Evolutionary conservation across 2,113 vertebrate genomes (phyloP).

Genomic region (Cololabis saira): DNA sequence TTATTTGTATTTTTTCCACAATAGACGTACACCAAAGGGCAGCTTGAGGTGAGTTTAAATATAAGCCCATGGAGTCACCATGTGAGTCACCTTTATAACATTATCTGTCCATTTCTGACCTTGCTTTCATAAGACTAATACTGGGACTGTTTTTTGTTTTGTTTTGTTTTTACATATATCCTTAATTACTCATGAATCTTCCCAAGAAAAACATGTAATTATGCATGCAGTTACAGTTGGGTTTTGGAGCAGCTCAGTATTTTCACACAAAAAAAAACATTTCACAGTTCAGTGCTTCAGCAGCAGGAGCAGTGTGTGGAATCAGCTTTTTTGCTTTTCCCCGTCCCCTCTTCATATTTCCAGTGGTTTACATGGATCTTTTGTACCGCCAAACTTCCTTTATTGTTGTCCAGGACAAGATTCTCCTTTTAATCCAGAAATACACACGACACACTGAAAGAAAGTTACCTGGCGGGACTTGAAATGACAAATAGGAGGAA

Average conservation of each 20-base stretch:
- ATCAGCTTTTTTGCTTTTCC: slow-evolving; percentile 18
- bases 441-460: slow-evolving; percentile 29
- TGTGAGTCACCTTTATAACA: neutral
- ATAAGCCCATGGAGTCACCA: neutral
- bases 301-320: slow-evolving; percentile 27
- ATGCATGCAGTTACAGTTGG: neutral
- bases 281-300: slow-evolving; percentile 18
- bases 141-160: neutral
- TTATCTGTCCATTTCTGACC: neutral
- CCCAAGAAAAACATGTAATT: neutral
- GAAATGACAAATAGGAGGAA: slow-evolving; percentile 23
- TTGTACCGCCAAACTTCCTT: slow-evolving; percentile 30
- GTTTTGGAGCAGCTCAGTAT: slow-evolving; percentile 4
- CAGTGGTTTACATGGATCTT: neutral
- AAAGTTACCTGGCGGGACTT: slow-evolving; percentile 35
- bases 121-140: neutral
- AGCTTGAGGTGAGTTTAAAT: neutral
- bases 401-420: slow-evolving; percentile 34
- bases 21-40: neutral
- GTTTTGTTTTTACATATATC: neutral
- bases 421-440: slow-evolving; percentile 44
- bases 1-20: neutral
- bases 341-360: slow-evolving; percentile 15
- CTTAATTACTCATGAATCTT: neutral
- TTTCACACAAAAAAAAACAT: slow-evolving; percentile 12